phyloP scores from a whole-genome alignment of 2,113 vertebrate species.

The Silurus glanis region DNA sequence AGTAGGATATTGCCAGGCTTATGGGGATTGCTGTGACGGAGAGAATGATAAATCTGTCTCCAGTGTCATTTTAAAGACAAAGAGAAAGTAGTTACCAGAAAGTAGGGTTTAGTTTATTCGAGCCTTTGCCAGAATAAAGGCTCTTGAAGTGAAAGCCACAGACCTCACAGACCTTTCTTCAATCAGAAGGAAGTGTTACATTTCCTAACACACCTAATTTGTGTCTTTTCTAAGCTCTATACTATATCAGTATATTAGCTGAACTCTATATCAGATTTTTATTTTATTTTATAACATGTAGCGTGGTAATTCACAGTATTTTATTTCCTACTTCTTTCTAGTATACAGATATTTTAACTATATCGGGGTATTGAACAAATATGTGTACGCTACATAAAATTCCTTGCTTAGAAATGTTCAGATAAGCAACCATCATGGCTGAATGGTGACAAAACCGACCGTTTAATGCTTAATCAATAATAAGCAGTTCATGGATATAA shows the following conservation, averaged over 20 bases:
- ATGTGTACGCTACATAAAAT: not conserved
- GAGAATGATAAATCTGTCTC: constrained; percentile 26
- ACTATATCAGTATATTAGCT: not conserved
- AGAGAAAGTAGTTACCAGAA: constrained; percentile 5
- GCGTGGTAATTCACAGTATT: not conserved
- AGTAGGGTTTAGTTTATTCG: not conserved
- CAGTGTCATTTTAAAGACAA: constrained; percentile 5
- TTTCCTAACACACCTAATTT: not conserved
- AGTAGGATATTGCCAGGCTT: constrained; percentile 22
- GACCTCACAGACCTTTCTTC: not conserved
- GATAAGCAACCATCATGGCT: not conserved
- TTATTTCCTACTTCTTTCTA: not conserved
- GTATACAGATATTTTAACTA: not conserved
- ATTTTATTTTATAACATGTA: not conserved
- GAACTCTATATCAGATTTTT: not conserved
- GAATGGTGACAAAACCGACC: not conserved
- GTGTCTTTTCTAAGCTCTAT: not conserved
- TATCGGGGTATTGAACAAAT: not conserved
- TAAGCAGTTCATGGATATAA: not conserved
- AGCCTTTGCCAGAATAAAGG: constrained; percentile 1
- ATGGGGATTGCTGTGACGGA: constrained; percentile 15
- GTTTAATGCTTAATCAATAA: not conserved
- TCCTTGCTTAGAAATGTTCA: not conserved
- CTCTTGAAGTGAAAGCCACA: not conserved
- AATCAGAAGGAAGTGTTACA: not conserved